These are phyloP conservation scores for Serripes groenlandicus DNA, from an alignment of 2,888 invertebrate genomes.

Conservation along the genomic window DNA sequence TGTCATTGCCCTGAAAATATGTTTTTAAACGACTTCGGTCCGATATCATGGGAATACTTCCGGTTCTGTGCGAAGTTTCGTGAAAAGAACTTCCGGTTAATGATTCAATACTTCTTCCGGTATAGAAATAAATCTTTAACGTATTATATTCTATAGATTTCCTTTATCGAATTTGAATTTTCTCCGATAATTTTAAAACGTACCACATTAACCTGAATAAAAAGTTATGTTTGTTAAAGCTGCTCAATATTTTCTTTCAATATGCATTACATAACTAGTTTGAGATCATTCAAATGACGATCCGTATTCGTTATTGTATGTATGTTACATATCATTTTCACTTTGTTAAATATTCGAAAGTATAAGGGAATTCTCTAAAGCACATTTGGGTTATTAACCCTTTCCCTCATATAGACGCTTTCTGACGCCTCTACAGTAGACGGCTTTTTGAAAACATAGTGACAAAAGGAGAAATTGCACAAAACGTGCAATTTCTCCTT, in stretches of 20 bases:
- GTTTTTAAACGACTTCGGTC: no score
- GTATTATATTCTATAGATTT: not conserved
- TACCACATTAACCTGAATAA: not conserved
- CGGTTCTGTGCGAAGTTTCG: not conserved
- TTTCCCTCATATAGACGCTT: no score
- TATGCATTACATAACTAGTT: not conserved
- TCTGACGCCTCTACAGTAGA: no score
- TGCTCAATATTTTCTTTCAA: not conserved
- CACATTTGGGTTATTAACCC: no score
- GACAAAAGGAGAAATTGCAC: no score
- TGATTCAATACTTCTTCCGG: not conserved
- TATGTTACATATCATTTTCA: no score
- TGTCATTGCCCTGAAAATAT: no score
- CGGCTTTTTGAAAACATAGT: no score
- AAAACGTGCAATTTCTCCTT: no score
- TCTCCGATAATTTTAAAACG: not conserved
- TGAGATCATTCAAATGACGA: not conserved
- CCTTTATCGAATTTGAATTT: not conserved
- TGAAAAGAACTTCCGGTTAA: slow-evolving; percentile 19
- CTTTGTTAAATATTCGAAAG: no score
- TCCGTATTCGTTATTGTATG: no score
- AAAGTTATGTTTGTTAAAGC: not conserved
- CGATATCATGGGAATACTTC: slow-evolving; percentile 13
- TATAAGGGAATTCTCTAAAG: no score
- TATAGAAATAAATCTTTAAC: not conserved